Evolutionary conservation across 2,888 invertebrate species (phyloP), one percentile per base, ranked within the genome.

Genomic region (Acleris literana): DNA sequence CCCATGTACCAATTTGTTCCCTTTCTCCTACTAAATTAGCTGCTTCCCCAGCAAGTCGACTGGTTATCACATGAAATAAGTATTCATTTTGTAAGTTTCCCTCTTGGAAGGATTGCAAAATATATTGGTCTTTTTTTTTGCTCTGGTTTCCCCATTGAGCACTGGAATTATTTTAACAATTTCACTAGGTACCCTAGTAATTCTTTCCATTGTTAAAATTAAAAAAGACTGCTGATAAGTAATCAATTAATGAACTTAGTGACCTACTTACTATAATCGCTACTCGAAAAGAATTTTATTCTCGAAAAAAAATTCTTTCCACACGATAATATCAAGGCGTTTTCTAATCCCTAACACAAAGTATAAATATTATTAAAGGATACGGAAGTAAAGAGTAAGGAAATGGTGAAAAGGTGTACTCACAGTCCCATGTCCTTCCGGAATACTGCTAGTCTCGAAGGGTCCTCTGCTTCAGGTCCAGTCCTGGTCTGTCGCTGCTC

Each of bases 1-100:
- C 51, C 70, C 70, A 70, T 25, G 25, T 46, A n/a, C 11, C 18
- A 11, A 72, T 70, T 3, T 68, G 52, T 2, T 70, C 66, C 33
- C 65, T 33, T 63, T 71, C 70, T 16, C 68, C 68, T 7, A 69
- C 53, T 25, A 71, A 17, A 2, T 49, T 63, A 5, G 72, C 70
- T n/a, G 72, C 72, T 53, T 61, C 57, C 6, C 68, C 70, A 0
- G 33, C 53, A 49, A 71, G 46, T 13, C 67, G 57, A 65, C 70
- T 72, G 4, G 69, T 69, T 9, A 72, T 59, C 5, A 68, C 58
- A 6, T 72, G 65, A 13, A 69, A 70, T 11, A 72, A n/a, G 46
- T 70, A 72, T 60, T 67, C 33, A 5, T 67, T 69, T 52, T 71
- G 69, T 5, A n/a, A 11, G 1, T 64, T 18, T 13, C 29, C 43